Conservation (phyloP, 64 coral and sea anemone species). For the Cladopsammia gracilis region DNA sequence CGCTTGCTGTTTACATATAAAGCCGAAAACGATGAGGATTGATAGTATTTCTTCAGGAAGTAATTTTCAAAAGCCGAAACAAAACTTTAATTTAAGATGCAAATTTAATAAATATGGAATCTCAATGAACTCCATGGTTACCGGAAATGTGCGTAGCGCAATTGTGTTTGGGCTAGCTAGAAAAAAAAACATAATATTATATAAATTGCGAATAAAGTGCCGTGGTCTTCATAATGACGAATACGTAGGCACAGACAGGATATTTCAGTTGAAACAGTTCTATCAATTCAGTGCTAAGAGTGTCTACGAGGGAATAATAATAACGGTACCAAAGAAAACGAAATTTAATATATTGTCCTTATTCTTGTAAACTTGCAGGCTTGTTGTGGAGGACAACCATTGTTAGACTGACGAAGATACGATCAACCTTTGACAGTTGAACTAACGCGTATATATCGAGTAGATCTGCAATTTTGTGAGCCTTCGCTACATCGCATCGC, state of each 20-base stretch:
- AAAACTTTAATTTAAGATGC: slow-evolving; percentile 39
- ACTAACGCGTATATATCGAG: not conserved
- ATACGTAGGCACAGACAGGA: not conserved
- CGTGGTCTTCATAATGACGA: not conserved
- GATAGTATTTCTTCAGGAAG: slow-evolving; percentile 20
- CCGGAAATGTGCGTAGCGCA: slow-evolving; percentile 15
- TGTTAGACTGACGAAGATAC: not conserved
- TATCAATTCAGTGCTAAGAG: no score
- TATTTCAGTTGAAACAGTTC: not conserved
- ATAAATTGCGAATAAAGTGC: not conserved
- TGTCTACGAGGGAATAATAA: not conserved
- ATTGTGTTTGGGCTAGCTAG: slow-evolving; percentile 8
- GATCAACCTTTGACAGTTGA: not conserved
- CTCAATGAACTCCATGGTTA: not conserved
- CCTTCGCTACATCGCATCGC: not conserved
- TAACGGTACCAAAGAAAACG: not conserved
- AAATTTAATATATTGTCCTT: not conserved
- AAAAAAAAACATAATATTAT: not conserved
- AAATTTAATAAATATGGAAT: slow-evolving; percentile 32
- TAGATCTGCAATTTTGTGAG: no score
- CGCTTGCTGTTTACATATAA: slow-evolving; percentile 5
- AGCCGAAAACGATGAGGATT: not conserved
- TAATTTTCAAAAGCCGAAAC: slow-evolving; percentile 43
- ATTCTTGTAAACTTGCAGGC: not conserved
- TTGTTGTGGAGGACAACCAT: not conserved